These are phyloP conservation scores for Panopea generosa DNA, from an alignment of 2,888 invertebrate genomes.

Conservation along the genomic window DNA sequence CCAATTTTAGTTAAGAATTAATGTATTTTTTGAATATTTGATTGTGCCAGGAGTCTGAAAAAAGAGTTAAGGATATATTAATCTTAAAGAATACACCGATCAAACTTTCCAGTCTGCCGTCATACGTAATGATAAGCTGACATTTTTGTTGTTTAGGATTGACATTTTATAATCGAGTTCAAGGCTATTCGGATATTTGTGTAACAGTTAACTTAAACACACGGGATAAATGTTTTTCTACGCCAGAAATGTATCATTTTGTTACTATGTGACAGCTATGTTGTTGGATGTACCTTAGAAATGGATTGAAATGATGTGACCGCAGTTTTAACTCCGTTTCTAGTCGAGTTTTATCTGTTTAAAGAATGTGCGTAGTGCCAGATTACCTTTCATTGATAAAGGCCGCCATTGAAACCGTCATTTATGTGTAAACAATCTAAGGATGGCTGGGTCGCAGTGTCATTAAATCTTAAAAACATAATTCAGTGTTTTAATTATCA, in stretches of 20 bases:
- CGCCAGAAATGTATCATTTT: too few relatives aligned
- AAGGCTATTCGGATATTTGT: slow-evolving; percentile 31
- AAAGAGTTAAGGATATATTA: too few relatives aligned
- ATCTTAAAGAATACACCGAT: too few relatives aligned
- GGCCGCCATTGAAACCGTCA: slow-evolving; percentile 42
- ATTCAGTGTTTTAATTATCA: too few relatives aligned
- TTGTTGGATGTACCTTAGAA: too few relatives aligned
- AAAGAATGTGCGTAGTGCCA: slow-evolving; percentile 3
- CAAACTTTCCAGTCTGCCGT: too few relatives aligned
- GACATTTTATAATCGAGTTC: slow-evolving; percentile 43
- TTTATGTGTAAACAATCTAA: slow-evolving; percentile 27
- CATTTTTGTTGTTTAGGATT: slow-evolving; percentile 30
- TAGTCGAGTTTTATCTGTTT: too few relatives aligned
- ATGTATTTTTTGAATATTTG: neutral
- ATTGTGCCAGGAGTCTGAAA: neutral
- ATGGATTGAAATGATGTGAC: too few relatives aligned
- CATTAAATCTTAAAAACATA: slow-evolving; percentile 4
- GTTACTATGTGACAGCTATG: too few relatives aligned
- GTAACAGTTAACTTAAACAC: slow-evolving; percentile 11
- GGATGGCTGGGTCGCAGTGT: slow-evolving; percentile 28
- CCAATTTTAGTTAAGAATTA: slow-evolving; percentile 4
- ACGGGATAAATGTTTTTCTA: too few relatives aligned
- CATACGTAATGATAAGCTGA: too few relatives aligned
- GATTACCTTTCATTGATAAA: slow-evolving; percentile 48
- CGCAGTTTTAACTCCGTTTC: too few relatives aligned